These are phyloP conservation scores for Cactoblastis cactorum DNA, from an alignment of 2,888 invertebrate genomes.

Conservation along the genomic window DNA sequence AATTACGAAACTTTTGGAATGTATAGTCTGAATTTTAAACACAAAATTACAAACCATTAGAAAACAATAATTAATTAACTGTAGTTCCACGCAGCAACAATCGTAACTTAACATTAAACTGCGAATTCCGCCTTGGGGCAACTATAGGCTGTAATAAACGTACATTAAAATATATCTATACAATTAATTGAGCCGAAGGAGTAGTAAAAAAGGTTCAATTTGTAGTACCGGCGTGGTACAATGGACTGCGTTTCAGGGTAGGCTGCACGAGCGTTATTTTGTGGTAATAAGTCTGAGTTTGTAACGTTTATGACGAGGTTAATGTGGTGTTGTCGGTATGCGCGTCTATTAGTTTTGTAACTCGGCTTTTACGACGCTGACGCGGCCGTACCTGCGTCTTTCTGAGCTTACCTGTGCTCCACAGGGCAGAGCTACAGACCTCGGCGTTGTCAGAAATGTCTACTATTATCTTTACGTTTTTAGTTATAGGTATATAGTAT, in stretches of 20 bases:
- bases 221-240: conserved; percentile 44
- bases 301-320: too few relatives aligned
- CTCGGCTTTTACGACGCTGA: conserved; percentile 42
- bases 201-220: conserved; percentile 34
- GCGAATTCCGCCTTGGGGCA: conserved; percentile 1
- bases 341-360: conserved; percentile 66
- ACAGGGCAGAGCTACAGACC: conserved; percentile 47
- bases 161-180: conserved; percentile 3
- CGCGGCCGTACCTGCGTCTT: conserved; percentile 63
- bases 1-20: too few relatives aligned
- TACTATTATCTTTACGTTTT: not conserved
- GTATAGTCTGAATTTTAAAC: too few relatives aligned
- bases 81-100: not conserved
- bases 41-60: too few relatives aligned
- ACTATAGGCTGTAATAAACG: conserved; percentile 1
- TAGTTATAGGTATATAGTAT: not conserved
- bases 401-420: conserved; percentile 64
- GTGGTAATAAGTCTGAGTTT: too few relatives aligned
- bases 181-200: conserved; percentile 15
- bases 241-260: too few relatives aligned
- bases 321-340: too few relatives aligned
- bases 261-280: too few relatives aligned
- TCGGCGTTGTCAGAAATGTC: conserved; percentile 35
- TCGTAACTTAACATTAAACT: not conserved
- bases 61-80: not conserved